A percentile compares a stretch with the other conserved stretches of the same genome.
These are phyloP conservation scores for Trachelus troglodyta DNA, from an alignment of 2,888 invertebrate genomes.

Conservation along the genomic window DNA sequence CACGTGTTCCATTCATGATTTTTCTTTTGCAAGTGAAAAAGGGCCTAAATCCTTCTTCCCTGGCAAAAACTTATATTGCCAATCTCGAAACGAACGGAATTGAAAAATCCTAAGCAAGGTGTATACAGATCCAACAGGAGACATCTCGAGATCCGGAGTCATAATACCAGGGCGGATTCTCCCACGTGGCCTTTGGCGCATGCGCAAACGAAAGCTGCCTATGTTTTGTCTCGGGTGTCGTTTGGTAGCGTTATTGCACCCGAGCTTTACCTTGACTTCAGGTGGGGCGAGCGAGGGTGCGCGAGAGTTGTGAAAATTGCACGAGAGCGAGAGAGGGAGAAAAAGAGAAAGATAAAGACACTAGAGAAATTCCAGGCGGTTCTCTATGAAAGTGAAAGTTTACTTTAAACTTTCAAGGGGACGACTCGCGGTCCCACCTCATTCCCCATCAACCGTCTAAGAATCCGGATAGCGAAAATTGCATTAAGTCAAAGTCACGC, in stretches of 20 bases:
- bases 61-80: not conserved
- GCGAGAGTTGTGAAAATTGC: not conserved
- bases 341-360: constrained; percentile 13
- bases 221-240: constrained; percentile 50
- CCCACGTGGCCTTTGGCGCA: constrained; percentile 61
- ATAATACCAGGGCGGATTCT: constrained; percentile 46
- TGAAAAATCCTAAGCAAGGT: not conserved
- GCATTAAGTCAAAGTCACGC: constrained; percentile 21
- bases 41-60: not conserved
- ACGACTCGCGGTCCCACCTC: constrained; percentile 28
- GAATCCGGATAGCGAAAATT: constrained; percentile 23
- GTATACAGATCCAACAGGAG: not conserved
- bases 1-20: not conserved
- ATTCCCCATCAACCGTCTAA: not conserved
- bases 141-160: not conserved
- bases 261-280: constrained; percentile 57
- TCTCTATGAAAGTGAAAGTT: constrained; percentile 53
- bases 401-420: constrained; percentile 61
- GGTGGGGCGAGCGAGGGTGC: constrained; percentile 38
- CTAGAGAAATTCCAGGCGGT: not conserved
- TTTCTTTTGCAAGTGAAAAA: not conserved
- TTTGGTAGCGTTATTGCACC: constrained; percentile 52
- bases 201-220: constrained; percentile 44
- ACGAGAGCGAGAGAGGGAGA: constrained; percentile 8
- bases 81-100: not conserved